Percentiles rank a stretch among this genome's conserved stretches.
These are phyloP conservation scores for Mythimna lalbum DNA, from an alignment of 2,888 invertebrate species.

Conservation along the genomic window DNA sequence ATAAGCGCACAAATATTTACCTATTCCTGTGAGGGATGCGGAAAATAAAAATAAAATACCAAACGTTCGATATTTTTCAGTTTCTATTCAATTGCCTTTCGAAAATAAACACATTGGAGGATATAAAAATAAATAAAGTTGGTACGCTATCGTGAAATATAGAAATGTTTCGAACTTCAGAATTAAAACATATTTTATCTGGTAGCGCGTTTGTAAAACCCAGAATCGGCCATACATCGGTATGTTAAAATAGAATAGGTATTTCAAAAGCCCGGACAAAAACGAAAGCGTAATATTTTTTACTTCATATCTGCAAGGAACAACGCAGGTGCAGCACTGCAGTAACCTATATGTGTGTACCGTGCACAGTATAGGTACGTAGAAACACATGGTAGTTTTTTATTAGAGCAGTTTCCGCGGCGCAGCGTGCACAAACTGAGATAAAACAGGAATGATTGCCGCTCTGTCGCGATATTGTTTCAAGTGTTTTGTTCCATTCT, in stretches of 20 bases:
- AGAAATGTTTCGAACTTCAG: neutral
- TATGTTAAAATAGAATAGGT: slow-evolving; percentile 16
- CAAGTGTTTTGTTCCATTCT: slow-evolving; percentile 87
- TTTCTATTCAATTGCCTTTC: slow-evolving; percentile 24
- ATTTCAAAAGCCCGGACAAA: slow-evolving; percentile 30
- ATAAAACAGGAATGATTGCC: slow-evolving; percentile 90
- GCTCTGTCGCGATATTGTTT: slow-evolving; percentile 88
- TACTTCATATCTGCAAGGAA: slow-evolving; percentile 63
- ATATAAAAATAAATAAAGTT: slow-evolving; percentile 20
- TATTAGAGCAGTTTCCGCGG: slow-evolving; percentile 87
- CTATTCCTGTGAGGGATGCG: slow-evolving; percentile 10
- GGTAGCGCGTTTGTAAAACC: slow-evolving; percentile 17
- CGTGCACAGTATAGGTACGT: slow-evolving; percentile 58
- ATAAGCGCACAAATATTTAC: slow-evolving; percentile 33
- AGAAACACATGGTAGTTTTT: slow-evolving; percentile 84
- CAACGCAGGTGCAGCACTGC: slow-evolving; percentile 67
- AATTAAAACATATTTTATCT: slow-evolving; percentile 12
- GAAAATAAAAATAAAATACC: slow-evolving; percentile 27
- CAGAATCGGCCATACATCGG: slow-evolving; percentile 13
- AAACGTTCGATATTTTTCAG: slow-evolving; percentile 31
- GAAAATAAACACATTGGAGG: slow-evolving; percentile 22
- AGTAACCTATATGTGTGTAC: slow-evolving; percentile 57
- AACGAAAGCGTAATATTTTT: slow-evolving; percentile 57
- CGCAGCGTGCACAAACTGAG: slow-evolving; percentile 88
- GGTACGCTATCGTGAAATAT: slow-evolving; percentile 11